Base-by-base conservation (phyloP, 2,113 vertebrate species). In the Chunga burmeisteri region DNA sequence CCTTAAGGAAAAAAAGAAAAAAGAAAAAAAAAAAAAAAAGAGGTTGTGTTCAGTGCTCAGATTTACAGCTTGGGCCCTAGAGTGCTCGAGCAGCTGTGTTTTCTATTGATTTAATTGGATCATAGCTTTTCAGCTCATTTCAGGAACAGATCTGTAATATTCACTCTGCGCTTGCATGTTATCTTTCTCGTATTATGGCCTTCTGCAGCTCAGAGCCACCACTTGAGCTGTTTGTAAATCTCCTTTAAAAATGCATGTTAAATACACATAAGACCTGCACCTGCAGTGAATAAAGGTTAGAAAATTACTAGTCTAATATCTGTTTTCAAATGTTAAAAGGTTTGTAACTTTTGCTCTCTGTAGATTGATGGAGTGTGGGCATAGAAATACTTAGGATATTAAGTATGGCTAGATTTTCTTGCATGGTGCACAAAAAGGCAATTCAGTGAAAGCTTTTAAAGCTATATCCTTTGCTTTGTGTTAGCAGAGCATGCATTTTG, bases 41-140 rank as follows among this genome's bases (percentile, higher is more conserved):
- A 22, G 29, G 11, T 30, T 18, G 18, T 53, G 34, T 46, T 91
- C 23, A 3, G 34, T 16, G 22, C 73, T 50, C 65, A 70, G 49
- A n/a, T 88, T 68, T 95, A 62, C 77, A 73, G 53, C 38, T 75
- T 16, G 53, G 27, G 42, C 38, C 77, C 32, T 36, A 6, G 68
- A 77, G 78, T 66, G 59, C 75, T 67, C 0, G 0, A 66, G 74
- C 91, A 85, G 50, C 81, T 26, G 52, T 79, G 38, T 80, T 91
- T 94, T 91, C 59, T 93, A 7, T 50, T 68, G 71, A 25, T 91
- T 95, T 96, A 65, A 90, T 85, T 73, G 89, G 62, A 87, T 83
- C 71, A 16, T 73, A 40, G 74, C 46, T 93, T 94, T 89, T 86
- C 68, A 78, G 77, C 75, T 86, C 73, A 11, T 85, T 91, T 87